phyloP scores from a whole-genome alignment of 1,140 invertebrate species.

The Anagrus nilaparvatae region DNA sequence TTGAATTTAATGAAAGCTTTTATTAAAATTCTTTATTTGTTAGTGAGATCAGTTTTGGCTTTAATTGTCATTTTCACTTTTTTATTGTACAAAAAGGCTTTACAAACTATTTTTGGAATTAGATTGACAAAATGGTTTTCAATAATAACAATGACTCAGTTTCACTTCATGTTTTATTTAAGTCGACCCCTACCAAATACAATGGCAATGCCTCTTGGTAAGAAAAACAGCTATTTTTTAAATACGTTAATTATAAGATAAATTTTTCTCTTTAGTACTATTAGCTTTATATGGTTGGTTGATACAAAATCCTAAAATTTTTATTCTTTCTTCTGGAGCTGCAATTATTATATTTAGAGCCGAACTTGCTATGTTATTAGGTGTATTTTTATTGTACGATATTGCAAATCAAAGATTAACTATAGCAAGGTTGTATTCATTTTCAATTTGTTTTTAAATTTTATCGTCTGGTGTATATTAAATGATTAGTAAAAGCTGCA shows the following conservation, averaged over 20 bases:
- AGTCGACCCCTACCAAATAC: slow-evolving; percentile 92
- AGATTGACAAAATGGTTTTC: slow-evolving; percentile 74
- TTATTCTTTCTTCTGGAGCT: slow-evolving; percentile 75
- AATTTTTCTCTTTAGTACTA: slow-evolving; percentile 58
- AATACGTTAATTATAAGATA: slow-evolving; percentile 1
- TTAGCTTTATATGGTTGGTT: slow-evolving; percentile 81
- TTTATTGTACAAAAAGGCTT: slow-evolving; percentile 56
- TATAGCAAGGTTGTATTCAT: slow-evolving; percentile 42
- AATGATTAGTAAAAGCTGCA: too few species aligned
- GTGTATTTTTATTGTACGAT: slow-evolving; percentile 75
- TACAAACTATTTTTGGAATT: slow-evolving; percentile 67
- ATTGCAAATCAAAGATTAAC: slow-evolving; percentile 46
- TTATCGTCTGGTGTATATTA: too few species aligned
- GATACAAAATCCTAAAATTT: slow-evolving; percentile 59
- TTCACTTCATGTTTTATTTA: slow-evolving; percentile 96
- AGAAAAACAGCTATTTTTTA: slow-evolving; percentile 22
- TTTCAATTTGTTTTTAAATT: too few species aligned
- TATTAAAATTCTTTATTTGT: slow-evolving; percentile 34
- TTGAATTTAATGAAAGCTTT: slow-evolving; percentile 1
- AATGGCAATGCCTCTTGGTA: slow-evolving; percentile 87
- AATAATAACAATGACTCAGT: slow-evolving; percentile 80
- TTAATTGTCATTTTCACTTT: slow-evolving; percentile 65
- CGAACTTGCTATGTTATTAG: slow-evolving; percentile 81
- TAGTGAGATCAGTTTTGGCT: slow-evolving; percentile 76
- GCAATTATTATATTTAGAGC: slow-evolving; percentile 85